These are phyloP conservation scores for Ellobium chinense DNA, from an alignment of 2,888 invertebrate species.

Conservation along the genomic window DNA sequence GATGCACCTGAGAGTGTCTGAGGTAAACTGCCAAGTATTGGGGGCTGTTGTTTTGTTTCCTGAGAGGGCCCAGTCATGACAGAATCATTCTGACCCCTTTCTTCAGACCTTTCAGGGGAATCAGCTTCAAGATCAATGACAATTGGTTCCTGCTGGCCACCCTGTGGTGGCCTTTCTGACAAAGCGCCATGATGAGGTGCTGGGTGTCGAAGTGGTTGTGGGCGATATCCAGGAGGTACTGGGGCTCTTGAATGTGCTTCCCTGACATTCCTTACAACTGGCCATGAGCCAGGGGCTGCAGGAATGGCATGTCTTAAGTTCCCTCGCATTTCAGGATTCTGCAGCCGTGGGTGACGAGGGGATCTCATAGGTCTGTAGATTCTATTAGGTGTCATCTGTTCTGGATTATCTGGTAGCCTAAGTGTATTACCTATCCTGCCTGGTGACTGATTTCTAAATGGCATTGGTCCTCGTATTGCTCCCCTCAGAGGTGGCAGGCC, in stretches of 20 bases:
- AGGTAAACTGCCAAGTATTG: background rate
- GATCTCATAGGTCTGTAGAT: background rate
- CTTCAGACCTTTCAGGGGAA: slow-evolving; percentile 24
- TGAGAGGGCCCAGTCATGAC: background rate
- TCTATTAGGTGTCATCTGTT: background rate
- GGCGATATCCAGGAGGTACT: background rate
- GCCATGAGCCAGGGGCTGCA: background rate
- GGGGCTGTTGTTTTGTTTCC: no score
- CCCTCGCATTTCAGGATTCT: background rate
- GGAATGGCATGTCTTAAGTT: background rate
- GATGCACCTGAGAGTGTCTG: background rate
- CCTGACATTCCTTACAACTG: background rate
- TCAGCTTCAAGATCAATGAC: slow-evolving; percentile 40
- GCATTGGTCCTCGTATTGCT: background rate
- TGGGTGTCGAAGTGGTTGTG: background rate
- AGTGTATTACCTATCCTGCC: background rate
- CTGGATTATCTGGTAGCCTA: background rate
- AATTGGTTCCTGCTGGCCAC: slow-evolving; percentile 19
- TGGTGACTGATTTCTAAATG: background rate
- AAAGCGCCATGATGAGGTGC: background rate
- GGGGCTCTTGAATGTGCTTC: background rate
- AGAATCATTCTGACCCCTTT: background rate
- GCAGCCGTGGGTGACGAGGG: background rate
- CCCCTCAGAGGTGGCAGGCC: background rate
- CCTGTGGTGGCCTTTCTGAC: background rate